Percentiles rank a stretch among this genome's conserved stretches.
Evolutionary conservation across 2,797 vertebrate genomes (phyloP).

Genomic region (Ceryle rudis): DNA sequence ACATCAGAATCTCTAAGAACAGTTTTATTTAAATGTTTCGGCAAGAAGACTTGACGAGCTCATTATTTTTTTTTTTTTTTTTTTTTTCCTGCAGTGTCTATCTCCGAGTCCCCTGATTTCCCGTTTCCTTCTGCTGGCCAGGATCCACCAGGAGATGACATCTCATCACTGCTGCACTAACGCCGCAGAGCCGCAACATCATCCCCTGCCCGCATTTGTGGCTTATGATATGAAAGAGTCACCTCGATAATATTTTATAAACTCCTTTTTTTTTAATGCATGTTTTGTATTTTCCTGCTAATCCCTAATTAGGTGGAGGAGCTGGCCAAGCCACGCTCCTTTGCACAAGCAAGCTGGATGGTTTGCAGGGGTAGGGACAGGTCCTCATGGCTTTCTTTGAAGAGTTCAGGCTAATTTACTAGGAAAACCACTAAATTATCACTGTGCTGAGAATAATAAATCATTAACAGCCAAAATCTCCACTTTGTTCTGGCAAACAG

Average conservation of each 20-base stretch:
- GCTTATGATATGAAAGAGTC: rapidly evolving
- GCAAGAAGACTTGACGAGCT: not conserved
- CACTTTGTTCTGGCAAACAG: not conserved
- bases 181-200: not conserved
- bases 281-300: not conserved
- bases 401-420: not conserved
- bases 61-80: not conserved
- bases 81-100: not conserved
- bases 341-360: not conserved
- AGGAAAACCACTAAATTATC: not conserved
- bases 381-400: not conserved
- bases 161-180: not conserved
- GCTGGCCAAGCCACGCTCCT: not conserved
- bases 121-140: slow-evolving; percentile 23
- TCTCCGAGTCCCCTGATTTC: not conserved
- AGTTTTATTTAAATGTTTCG: not conserved
- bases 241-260: not conserved
- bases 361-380: not conserved
- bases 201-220: not conserved
- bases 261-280: not conserved
- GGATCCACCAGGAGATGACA: slow-evolving; percentile 37
- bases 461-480: not conserved
- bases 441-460: not conserved
- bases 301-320: not conserved
- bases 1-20: not conserved